A percentile compares a stretch with the other conserved stretches of the same genome.
Evolutionary conservation across 2,888 invertebrate genomes (phyloP).

Genomic region (Apomyelois bistriatella): DNA sequence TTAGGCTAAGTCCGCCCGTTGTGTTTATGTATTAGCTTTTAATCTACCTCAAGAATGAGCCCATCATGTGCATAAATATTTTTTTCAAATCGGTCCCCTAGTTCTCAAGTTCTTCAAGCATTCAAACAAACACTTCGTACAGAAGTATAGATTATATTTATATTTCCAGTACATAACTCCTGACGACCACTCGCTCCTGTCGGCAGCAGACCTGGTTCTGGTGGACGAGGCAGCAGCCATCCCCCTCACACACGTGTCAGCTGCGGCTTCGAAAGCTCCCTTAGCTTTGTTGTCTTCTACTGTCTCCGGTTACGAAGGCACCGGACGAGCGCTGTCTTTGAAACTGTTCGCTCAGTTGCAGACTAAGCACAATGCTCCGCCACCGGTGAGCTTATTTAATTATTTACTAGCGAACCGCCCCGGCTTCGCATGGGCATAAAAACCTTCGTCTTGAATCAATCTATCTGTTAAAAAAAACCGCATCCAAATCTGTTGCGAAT

Average conservation of each 20-base stretch:
- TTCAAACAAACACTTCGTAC: too few relatives aligned
- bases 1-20: too few relatives aligned
- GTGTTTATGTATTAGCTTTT: too few relatives aligned
- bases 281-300: slow-evolving; percentile 97
- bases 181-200: slow-evolving; percentile 91
- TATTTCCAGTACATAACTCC: slow-evolving; percentile 93
- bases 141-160: not conserved
- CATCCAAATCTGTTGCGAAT: too few relatives aligned
- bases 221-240: slow-evolving; percentile 99
- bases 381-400: slow-evolving; percentile 69
- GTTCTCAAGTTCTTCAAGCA: too few relatives aligned
- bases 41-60: too few relatives aligned
- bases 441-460: too few relatives aligned
- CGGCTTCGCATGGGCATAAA: too few relatives aligned
- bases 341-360: slow-evolving; percentile 95
- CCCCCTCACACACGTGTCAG: slow-evolving; percentile 94
- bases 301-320: slow-evolving; percentile 98
- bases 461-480: too few relatives aligned
- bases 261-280: slow-evolving; percentile 92
- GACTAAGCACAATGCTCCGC: slow-evolving; percentile 79
- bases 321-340: slow-evolving; percentile 96
- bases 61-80: too few relatives aligned
- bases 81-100: too few relatives aligned
- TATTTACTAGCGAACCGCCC: too few relatives aligned
- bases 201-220: slow-evolving; percentile 96